These are phyloP conservation scores for Pantelozetes paolii DNA, from an alignment of 2,888 invertebrate genomes.

Conservation along the genomic window DNA sequence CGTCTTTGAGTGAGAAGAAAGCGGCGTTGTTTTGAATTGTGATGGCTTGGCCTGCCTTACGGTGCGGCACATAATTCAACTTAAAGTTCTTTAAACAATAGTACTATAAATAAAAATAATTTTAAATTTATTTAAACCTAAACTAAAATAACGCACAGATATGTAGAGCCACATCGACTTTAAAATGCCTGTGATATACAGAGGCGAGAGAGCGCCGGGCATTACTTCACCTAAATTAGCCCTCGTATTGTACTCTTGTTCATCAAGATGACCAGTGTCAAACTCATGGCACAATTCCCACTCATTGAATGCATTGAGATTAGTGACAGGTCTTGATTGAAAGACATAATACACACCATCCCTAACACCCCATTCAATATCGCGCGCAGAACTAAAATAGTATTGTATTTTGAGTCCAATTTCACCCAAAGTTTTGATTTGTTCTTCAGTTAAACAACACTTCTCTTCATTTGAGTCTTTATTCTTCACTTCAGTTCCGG, in stretches of 20 bases:
- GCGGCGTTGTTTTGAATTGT: not conserved
- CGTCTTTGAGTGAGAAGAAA: conserved; percentile 12
- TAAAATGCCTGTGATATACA: not conserved
- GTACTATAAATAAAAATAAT: not conserved
- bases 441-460: not conserved
- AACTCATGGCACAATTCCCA: conserved; percentile 74
- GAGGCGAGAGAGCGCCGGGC: conserved; percentile 42
- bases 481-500: not conserved
- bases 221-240: conserved; percentile 46
- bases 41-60: not conserved
- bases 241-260: conserved; percentile 43
- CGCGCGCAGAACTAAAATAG: conserved; percentile 57
- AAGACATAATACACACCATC: conserved; percentile 58
- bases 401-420: conserved; percentile 54
- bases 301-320: conserved; percentile 67
- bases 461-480: not conserved
- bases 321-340: conserved; percentile 75
- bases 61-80: not conserved
- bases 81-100: not conserved
- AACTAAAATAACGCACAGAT: not conserved
- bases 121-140: not conserved
- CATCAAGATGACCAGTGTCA: conserved; percentile 55
- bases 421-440: not conserved
- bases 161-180: not conserved
- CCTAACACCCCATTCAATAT: conserved; percentile 74